Base-by-base conservation (phyloP, 2,888 invertebrate species). In the Spilarctia lutea region DNA sequence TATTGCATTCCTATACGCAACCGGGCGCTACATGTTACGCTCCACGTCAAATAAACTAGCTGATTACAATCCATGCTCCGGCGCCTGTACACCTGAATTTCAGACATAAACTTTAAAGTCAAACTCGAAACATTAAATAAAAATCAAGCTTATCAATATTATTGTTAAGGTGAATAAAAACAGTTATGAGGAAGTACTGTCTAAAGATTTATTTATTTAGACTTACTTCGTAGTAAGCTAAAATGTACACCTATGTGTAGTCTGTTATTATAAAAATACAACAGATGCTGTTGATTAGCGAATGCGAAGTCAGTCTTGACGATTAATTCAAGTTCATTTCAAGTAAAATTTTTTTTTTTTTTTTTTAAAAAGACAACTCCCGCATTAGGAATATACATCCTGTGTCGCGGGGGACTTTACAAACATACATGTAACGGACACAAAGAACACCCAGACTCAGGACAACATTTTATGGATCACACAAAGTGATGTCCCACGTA, bases 1-100 rank as follows among this genome's bases (percentile, higher is more conserved):
- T 92, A 94, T 94, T 94, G 91, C 95, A 94, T 94, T 94, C 94
- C 94, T 91, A 86, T 90, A 90, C 85, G 81, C 85, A 83, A 76
- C 76, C 76, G 72, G 75, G 75, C 73, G 76, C 74, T 72, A 48
- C 79, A 77, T 75, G 77, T 80, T 81, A 83, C 73, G 71, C 74
- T 75, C 65, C 63, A 60, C 75, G 78, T 83, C 83, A 81, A 82
- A 85, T 85, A 85, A 82, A 85, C 79, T 76, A 75, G 77, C 78
- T 81, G 81, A 86, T 86, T 85, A 79, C 80, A 73, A 85, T 85
- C 84, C 80, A 81, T 76, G 74, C 65, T 42, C 71, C 68, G 72
- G 71, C 68, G 67, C 56, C 18, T 63, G 74, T 76, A 74, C 74
- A 76, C 73, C 67, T 60, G 65, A 73, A 74, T 39, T 75, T 74